A percentile compares a stretch with the other conserved stretches of the same genome.
Conservation (phyloP, 1,140 invertebrate genomes). For the Octopus sinensis region DNA sequence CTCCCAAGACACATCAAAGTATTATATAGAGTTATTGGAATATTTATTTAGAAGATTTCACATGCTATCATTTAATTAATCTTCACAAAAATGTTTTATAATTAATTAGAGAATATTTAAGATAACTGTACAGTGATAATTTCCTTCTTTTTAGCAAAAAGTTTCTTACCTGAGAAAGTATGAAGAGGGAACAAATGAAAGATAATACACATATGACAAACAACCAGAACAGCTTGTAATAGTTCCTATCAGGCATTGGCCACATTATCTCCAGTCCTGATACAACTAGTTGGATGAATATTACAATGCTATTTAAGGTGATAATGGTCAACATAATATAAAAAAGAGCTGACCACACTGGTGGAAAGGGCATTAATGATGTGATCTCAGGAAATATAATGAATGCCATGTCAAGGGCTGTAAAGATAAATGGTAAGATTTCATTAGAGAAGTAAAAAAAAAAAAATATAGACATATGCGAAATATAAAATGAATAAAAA, state of each 20-base stretch:
- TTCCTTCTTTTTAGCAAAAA: not conserved
- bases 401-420: slow-evolving; percentile 7
- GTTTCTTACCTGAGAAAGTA: slow-evolving; percentile 4
- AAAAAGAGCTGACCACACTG: not conserved
- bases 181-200: not conserved
- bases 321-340: not conserved
- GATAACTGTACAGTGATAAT: too few species aligned
- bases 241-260: not conserved
- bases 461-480: too few species aligned
- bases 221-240: slow-evolving; percentile 8
- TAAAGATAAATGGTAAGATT: not conserved
- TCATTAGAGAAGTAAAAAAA: too few species aligned
- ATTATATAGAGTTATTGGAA: too few species aligned
- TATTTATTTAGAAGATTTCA: too few species aligned
- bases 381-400: slow-evolving; percentile 13
- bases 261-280: not conserved
- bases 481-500: too few species aligned
- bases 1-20: too few species aligned
- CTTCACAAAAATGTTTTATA: too few species aligned
- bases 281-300: not conserved
- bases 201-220: slow-evolving; percentile 1
- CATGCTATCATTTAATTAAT: too few species aligned
- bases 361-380: not conserved
- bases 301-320: not conserved
- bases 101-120: too few species aligned